Conservation (phyloP, 2,797 vertebrate genomes). For the Rallus crepitans region DNA sequence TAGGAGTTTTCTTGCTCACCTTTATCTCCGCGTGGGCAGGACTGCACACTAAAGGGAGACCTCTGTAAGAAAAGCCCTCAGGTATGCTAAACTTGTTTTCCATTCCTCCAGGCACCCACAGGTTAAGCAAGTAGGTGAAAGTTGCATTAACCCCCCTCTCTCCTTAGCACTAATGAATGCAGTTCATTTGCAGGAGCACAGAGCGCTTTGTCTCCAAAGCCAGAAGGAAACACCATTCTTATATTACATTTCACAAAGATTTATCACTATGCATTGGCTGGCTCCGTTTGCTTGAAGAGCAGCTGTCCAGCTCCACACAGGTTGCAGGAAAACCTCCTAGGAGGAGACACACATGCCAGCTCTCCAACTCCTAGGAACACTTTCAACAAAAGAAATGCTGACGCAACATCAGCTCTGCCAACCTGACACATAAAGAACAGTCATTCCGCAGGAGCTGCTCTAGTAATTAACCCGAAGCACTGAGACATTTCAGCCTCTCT, state of each 20-base stretch:
- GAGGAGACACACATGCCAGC: not conserved
- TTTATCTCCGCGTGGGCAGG: slow-evolving; percentile 24
- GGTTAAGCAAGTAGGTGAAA: slow-evolving; percentile 38
- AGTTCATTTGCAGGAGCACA: not conserved
- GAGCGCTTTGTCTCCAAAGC: not conserved
- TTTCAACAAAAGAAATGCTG: not conserved
- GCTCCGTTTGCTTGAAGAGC: not conserved
- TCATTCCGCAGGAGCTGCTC: not conserved
- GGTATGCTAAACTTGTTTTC: slow-evolving; percentile 34
- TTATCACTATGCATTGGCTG: not conserved
- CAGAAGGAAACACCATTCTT: not conserved
- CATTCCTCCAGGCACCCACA: not conserved
- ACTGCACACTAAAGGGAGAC: not conserved
- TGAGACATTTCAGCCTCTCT: not conserved
- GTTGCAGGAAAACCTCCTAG: not conserved
- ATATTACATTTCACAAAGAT: not conserved
- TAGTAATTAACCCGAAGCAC: not conserved
- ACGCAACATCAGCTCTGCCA: not conserved
- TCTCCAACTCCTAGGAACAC: not conserved
- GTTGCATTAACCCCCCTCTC: not conserved
- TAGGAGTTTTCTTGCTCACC: slow-evolving; percentile 46
- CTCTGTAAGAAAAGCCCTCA: slow-evolving; percentile 23
- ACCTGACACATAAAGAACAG: not conserved
- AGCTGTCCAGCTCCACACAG: not conserved
- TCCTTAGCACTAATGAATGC: not conserved